Percentiles rank a stretch among this genome's conserved stretches.
Conservation (phyloP, 2,797 vertebrate species). For the Bufotes viridis region DNA sequence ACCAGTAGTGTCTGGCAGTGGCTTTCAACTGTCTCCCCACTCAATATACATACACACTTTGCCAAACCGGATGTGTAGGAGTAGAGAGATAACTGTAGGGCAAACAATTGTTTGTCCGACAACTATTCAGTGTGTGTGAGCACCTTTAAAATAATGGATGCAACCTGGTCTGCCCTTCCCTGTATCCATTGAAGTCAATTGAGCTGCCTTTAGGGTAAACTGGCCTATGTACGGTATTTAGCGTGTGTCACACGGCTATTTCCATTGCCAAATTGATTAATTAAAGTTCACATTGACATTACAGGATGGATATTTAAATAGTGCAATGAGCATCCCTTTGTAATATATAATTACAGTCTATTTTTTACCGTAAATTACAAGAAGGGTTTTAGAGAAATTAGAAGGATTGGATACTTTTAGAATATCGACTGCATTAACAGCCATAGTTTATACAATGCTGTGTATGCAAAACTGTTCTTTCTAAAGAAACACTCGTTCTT, state of each 20-base stretch:
- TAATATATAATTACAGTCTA: slow-evolving; percentile 41
- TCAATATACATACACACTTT: no score
- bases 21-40: no score
- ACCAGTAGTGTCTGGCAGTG: no score
- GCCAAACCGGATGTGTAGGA: no score
- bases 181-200: background rate
- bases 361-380: slow-evolving; percentile 47
- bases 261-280: background rate
- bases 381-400: slow-evolving; percentile 42
- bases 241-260: background rate
- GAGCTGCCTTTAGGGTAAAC: background rate
- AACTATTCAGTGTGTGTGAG: no score
- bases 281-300: background rate
- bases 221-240: no score
- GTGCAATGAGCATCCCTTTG: slow-evolving; percentile 17
- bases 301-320: slow-evolving; percentile 37
- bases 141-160: no score
- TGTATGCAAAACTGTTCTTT: slow-evolving; percentile 58
- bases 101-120: no score
- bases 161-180: background rate
- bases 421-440: slow-evolving; percentile 44
- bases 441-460: slow-evolving; percentile 57
- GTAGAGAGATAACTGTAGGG: no score
- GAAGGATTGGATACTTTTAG: slow-evolving; percentile 58
- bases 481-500: slow-evolving; percentile 46